Base-by-base conservation (phyloP, 1,140 invertebrate species). In the Drosophila kikkawai region DNA sequence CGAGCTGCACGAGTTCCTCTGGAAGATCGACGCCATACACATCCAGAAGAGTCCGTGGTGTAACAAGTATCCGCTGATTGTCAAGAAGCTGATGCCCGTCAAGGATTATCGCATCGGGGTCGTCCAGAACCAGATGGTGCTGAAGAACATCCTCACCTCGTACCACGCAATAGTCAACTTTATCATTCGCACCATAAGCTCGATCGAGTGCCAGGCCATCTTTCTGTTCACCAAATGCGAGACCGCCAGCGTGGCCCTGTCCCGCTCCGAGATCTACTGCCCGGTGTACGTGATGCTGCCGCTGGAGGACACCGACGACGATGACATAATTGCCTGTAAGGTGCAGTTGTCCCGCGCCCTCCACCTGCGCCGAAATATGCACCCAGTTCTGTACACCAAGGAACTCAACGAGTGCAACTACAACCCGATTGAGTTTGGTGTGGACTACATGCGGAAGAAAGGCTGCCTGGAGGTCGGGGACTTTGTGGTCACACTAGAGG, bases 21-120 rank as follows among this genome's bases (percentile, higher is more conserved):
- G 71, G 74, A 85, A 90, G 44, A 75, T 92, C 12, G 91, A 92
- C 53, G 58, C 83, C 12, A 92, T 92, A 4, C 83, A 92, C 42
- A 92, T 92, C 45, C 83, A 92, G 56, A 92, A 92, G 70, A 92
- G 91, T 82, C 66, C 82, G 3, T 91, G 86, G 83, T 90, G 91
- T 51, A 91, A 90, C 50, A 92, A 92, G 51, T 92, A 91, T 57
- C 91, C 91, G 4, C 36, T 92, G 50, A 92, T 92, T 50, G 91
- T 91, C 1, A 92, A 92, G 39, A 92, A 92, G 66, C 63, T 92
- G 5, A 80, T 91, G 75, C 91, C 91, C 7, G 67, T 92, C 1
- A 75, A 75, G 2, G 82, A 92, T 41, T 92, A 85, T 60, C 81
- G 88, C 17, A 57, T 82, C 22, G 82, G 85, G 1, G 65, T 84